Evolutionary conservation across 2,113 vertebrate species (phyloP), one percentile per base, ranked within the genome.

Genomic region (Piaya cayana): DNA sequence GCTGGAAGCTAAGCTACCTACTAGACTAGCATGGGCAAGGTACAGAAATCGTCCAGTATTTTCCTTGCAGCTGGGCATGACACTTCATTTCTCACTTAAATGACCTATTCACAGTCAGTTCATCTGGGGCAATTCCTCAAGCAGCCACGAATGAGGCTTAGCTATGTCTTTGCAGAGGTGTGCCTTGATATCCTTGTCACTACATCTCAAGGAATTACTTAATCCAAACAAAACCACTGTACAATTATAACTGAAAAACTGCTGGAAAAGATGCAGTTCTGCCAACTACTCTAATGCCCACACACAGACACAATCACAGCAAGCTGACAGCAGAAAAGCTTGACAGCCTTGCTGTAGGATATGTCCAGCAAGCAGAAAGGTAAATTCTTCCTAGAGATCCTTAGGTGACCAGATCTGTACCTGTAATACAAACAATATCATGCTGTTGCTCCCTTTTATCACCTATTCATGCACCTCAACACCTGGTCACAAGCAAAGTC

Each of bases 121-220:
- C 36, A 92, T n/a, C 55, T 71, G 34, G 7, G 6, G 10, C 49
- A 76, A 45, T 2, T 47, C 64, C 78, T 87, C 58, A 72, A 91
- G 39, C 85, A 69, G 50, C 26, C 2, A 1, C 19, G 82, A 45
- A 65, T 0, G 1, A 89, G 42, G 42, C 29, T 75, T 43, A 87
- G 65, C 15, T 59, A 25, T 11, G 12, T 42, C 32, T 78, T 39
- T 89, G 43, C 84, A 82, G 65, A 92, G 37, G 23, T 71, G 65
- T 90, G 67, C 45, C 62, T 65, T 82, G 82, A 85, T 56, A 76
- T 80, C 36, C 63, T 65, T 82, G 85, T 86, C 53, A 63, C 21
- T 3, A 17, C 15, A 39, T 60, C 21, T 93, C 49, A 92, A 82
- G 53, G 36, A 90, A 88, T 55, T 77, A 63, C 29, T 94, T 83